Base-by-base conservation (phyloP, 2,888 invertebrate species). In the Hypercompe scribonia region DNA sequence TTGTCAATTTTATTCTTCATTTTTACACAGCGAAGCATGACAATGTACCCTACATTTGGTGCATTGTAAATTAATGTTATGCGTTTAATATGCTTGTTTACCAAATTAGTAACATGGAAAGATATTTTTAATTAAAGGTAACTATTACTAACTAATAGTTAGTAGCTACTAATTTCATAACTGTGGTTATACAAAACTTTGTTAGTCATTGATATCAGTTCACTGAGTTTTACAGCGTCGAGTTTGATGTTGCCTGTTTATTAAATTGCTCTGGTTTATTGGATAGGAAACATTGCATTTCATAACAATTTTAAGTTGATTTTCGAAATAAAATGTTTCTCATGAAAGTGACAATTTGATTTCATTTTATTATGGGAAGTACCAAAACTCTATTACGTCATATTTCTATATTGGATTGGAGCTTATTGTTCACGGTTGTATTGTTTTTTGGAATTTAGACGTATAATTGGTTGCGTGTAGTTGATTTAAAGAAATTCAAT, bases 201-300 rank as follows among this genome's bases (percentile, higher is more conserved):
- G 11, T 33, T 33, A 66, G 33, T 46, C 46, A 33, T 46, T 66
- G 46, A 33, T 33, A 24, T 33, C 66, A 24, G 46, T 28, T 46
- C 66, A 66, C 13, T 66, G 66, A 24, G 42, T 66, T 46, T 66
- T 33, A 46, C 33, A 66, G 24, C 11, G n/a, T 31, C 36, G 46
- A 70, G 70, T 70, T 50, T 34, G 15, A 34, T 46, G 63, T 34
- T 46, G 33, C 10, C 42, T 70, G 64, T 70, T 70, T 64, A 70
- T 70, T 70, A 34, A 70, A 64, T 64, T 64, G 63, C 64, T 46
- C 70, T 46, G 33, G 70, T 18, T 42, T 64, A 70, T 18, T 63
- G 70, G 34, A 46, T 70, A 64, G 50, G 64, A 64, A 70, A 70
- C n/a, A 33, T 70, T 70, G n/a, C 50, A 46, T 70, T 70, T 46